These are phyloP conservation scores for Pagrus major DNA, from an alignment of 2,113 vertebrate genomes.

Conservation along the genomic window DNA sequence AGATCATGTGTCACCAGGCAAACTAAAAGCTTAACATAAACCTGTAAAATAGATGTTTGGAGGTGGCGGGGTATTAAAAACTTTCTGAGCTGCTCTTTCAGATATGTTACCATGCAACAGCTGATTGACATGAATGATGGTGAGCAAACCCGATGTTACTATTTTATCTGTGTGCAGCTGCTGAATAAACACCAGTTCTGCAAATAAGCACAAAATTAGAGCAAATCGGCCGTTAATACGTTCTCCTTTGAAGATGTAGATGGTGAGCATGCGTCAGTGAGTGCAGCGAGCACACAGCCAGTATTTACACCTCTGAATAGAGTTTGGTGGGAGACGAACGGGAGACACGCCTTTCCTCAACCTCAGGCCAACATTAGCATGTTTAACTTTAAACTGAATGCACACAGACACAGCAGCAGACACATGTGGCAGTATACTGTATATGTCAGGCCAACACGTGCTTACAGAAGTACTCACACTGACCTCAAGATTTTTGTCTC, in stretches of 20 bases:
- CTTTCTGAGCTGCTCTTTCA: conserved; percentile 31
- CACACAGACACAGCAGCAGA: conserved; percentile 27
- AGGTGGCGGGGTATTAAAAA: neutral
- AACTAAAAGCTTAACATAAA: conserved; percentile 32
- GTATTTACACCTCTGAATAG: conserved; percentile 68
- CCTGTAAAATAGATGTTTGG: conserved; percentile 20
- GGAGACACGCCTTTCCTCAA: conserved; percentile 61
- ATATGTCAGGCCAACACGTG: neutral
- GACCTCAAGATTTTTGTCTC: neutral
- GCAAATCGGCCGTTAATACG: conserved; percentile 52
- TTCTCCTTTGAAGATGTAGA: conserved; percentile 55
- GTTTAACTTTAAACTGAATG: conserved; percentile 62
- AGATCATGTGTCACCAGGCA: neutral
- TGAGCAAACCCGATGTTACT: conserved; percentile 49
- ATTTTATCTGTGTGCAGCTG: conserved; percentile 44
- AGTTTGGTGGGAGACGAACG: conserved; percentile 38
- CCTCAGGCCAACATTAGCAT: conserved; percentile 68
- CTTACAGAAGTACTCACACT: neutral
- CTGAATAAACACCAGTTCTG: conserved; percentile 43
- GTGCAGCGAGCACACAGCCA: conserved; percentile 57
- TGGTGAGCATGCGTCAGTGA: conserved; percentile 39
- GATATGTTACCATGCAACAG: conserved; percentile 21
- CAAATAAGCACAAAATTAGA: conserved; percentile 58
- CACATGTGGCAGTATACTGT: conserved; percentile 13
- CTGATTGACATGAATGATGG: conserved; percentile 61